phyloP scores from a whole-genome alignment of 2,797 vertebrate species.

The Vespertilio murinus region DNA sequence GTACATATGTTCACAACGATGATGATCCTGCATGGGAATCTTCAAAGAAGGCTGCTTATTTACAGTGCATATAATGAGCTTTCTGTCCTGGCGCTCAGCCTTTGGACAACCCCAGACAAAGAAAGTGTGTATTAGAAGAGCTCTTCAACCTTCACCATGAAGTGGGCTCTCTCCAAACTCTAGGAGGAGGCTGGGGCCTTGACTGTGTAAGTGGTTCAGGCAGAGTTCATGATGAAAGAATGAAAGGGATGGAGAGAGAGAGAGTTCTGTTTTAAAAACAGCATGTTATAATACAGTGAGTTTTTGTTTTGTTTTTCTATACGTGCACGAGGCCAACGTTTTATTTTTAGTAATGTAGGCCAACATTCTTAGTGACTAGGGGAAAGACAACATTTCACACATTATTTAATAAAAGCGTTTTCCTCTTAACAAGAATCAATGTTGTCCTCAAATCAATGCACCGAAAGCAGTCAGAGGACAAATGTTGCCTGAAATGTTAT shows the following conservation, averaged over 20 bases:
- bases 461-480: not conserved
- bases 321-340: conserved; percentile 41
- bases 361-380: conserved; percentile 44
- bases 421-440: not conserved
- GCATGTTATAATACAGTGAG: conserved; percentile 16
- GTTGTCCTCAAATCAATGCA: not conserved
- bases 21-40: conserved; percentile 66
- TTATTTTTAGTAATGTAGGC: conserved; percentile 11
- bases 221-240: conserved; percentile 72
- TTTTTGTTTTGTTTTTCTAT: conserved; percentile 8
- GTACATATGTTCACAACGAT: conserved; percentile 76
- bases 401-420: conserved; percentile 16
- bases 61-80: conserved; percentile 70
- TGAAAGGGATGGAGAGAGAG: conserved; percentile 4
- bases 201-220: conserved; percentile 75
- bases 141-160: conserved; percentile 70
- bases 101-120: conserved; percentile 72
- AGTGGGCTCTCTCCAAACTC: conserved; percentile 66
- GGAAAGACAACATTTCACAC: conserved; percentile 31
- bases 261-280: conserved; percentile 54
- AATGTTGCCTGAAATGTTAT: not conserved
- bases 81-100: conserved; percentile 63
- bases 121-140: conserved; percentile 60
- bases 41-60: conserved; percentile 73
- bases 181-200: conserved; percentile 63